Percentiles rank a stretch among this genome's conserved stretches.
Conservation (phyloP, 1,140 invertebrate species). For the Drosophila virilis region DNA sequence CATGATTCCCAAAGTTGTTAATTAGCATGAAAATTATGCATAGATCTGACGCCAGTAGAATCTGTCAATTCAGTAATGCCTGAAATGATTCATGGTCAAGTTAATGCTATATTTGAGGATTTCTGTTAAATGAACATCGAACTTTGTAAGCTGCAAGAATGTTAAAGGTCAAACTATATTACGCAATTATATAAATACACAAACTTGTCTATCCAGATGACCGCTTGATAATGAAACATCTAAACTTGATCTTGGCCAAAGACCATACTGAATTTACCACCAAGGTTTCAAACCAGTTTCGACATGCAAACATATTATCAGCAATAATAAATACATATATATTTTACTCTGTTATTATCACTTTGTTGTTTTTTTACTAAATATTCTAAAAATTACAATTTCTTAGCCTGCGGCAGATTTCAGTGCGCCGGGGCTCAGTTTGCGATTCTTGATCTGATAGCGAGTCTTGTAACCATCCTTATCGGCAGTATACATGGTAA, state of each 20-base stretch:
- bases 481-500: constrained; percentile 81
- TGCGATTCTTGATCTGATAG: constrained; percentile 75
- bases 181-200: constrained; percentile 37
- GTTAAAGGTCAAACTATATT: constrained; percentile 60
- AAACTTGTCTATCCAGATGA: constrained; percentile 64
- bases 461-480: constrained; percentile 80
- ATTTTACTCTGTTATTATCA: constrained; percentile 21
- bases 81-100: constrained; percentile 1
- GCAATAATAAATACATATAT: constrained; percentile 30
- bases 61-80: neutral
- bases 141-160: constrained; percentile 11
- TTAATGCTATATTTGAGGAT: neutral
- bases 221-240: constrained; percentile 55
- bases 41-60: neutral
- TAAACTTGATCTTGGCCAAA: constrained; percentile 62
- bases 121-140: neutral
- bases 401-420: constrained; percentile 77
- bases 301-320: constrained; percentile 14
- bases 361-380: constrained; percentile 10
- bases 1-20: constrained; percentile 17
- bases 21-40: constrained; percentile 32
- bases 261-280: constrained; percentile 24
- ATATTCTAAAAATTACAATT: constrained; percentile 15
- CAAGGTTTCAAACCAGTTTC: constrained; percentile 60
- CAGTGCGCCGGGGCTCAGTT: constrained; percentile 67